Evolutionary conservation across 2,888 invertebrate genomes (phyloP).

Genomic region (Lasioglossum morio): DNA sequence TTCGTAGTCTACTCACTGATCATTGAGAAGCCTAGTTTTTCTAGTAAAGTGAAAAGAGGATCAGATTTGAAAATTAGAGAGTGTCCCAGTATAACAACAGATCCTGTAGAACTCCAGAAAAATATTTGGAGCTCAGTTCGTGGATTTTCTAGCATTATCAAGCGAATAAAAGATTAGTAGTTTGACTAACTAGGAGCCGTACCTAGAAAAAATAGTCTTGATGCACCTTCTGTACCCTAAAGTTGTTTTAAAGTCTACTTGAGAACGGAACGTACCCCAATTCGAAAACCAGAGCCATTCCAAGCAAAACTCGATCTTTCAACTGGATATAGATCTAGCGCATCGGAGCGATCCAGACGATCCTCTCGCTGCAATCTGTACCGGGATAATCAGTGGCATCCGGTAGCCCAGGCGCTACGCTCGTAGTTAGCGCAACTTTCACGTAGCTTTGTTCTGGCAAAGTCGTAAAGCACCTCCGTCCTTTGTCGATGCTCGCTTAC

Average conservation of each 20-base stretch:
- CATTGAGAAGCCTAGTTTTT: no score
- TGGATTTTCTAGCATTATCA: not conserved
- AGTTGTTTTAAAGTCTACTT: not conserved
- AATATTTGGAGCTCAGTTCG: not conserved
- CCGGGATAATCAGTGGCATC: conserved; percentile 18
- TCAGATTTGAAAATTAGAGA: not conserved
- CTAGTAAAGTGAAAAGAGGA: no score
- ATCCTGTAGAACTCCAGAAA: not conserved
- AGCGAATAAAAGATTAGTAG: not conserved
- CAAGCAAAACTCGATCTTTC: not conserved
- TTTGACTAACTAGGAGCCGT: no score
- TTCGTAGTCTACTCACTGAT: no score
- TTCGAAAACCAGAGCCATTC: not conserved
- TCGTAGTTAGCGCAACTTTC: conserved; percentile 39
- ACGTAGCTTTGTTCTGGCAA: conserved; percentile 35
- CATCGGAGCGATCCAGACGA: not conserved
- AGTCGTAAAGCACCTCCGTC: conserved; percentile 33
- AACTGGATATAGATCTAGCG: not conserved
- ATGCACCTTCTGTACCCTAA: not conserved
- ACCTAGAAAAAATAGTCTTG: not conserved
- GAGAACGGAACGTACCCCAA: not conserved
- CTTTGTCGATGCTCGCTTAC: conserved; percentile 11
- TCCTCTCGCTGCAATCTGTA: not conserved
- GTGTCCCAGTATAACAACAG: not conserved
- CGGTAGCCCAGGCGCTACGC: conserved; percentile 2